Base-by-base conservation (phyloP, 1,140 invertebrate genomes). In the Solenopsis invicta region DNA sequence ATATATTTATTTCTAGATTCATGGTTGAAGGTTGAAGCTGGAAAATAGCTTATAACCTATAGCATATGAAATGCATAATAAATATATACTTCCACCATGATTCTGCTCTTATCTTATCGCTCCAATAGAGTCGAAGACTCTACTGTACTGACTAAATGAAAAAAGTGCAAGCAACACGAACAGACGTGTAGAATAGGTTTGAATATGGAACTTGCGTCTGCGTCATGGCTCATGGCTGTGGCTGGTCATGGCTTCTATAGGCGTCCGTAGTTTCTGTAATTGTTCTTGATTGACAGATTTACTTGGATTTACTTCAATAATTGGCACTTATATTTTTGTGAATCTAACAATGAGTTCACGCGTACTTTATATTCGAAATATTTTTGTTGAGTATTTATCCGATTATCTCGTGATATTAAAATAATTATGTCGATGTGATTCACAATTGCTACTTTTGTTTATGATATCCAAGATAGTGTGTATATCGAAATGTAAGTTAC, bases 351-450 rank as follows among this genome's bases (percentile, higher is more conserved):
- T 77, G 41, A 77, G 24, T 62, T 45, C 12, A 48, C 16, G 10
- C 13, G n/a, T n/a, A 21, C 8, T 61, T 4, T 16, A 34, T 12
- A 62, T 16, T 41, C 45, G 3, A 29, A 6, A 34, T 18, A 77
- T 6, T 8, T 24, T n/a, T 12, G 12, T 78, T 37, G 8, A 48
- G 10, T 4, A 1, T 66, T 52, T 37, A 48, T 66, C 6, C 0
- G n/a, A 41, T 67, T 18, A 18, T 41, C 9, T 16, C 16, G 29
- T 80, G 45, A 37, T 4, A 50, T 18, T 5, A 6, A 54, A 56
- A 59, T n/a, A 52, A 77, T 77, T 37, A 13, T 21, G 48, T 78
- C 21, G 12, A n/a, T n/a, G 4, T 78, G 45, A 48, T n/a, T 16
- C 34, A 48, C 50, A 12, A 1, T 64, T 2, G 4, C 2, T 16